Evolutionary conservation across 2,113 vertebrate genomes (phyloP).

Genomic region (Chloropsis hardwickii): DNA sequence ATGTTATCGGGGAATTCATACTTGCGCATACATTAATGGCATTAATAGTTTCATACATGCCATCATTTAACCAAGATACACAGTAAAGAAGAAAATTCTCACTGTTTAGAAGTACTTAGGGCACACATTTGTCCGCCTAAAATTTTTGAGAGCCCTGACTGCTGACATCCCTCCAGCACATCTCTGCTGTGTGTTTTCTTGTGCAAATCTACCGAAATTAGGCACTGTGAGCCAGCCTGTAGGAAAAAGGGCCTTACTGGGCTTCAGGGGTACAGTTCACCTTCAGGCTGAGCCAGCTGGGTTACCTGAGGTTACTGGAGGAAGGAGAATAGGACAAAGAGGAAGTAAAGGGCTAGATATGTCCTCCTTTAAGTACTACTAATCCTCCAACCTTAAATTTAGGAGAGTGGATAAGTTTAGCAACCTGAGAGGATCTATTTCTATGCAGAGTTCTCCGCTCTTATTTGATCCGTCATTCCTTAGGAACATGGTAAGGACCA

Average conservation of each 20-base stretch:
- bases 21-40: background rate
- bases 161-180: background rate
- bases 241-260: fast-evolving
- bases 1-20: background rate
- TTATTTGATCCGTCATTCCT: background rate
- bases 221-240: background rate
- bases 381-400: slow-evolving; percentile 51
- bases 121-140: background rate
- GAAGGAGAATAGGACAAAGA: slow-evolving; percentile 20
- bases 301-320: background rate
- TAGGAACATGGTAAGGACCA: background rate
- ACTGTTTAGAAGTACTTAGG: background rate
- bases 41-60: background rate
- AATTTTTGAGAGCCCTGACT: background rate
- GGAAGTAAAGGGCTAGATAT: background rate
- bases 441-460: background rate
- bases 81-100: background rate
- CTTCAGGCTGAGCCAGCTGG: background rate
- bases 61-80: background rate
- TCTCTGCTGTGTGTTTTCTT: background rate
- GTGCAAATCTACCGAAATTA: background rate
- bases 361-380: slow-evolving; percentile 27
- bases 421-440: background rate
- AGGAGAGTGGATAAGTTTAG: background rate
- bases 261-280: background rate